Evolutionary conservation across 2,113 vertebrate species (phyloP), one percentile per base, ranked within the genome.

Genomic region (Malurus elegans): DNA sequence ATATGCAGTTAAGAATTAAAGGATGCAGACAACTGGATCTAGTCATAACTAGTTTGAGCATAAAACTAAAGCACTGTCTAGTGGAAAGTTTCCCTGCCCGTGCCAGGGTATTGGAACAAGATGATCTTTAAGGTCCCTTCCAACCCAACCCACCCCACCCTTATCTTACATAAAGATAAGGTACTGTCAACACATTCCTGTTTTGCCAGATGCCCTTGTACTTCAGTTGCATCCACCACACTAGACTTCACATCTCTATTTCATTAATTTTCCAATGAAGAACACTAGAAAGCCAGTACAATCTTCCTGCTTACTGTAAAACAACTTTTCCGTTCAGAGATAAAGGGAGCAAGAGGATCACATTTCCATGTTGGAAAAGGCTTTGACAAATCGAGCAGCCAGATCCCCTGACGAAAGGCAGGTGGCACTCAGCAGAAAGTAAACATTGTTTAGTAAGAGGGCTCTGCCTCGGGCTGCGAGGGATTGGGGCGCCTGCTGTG

Each of bases 371-470:
- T 2, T 2, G 70, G 47, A 18, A 64, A 36, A 42, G 32, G 17
- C 3, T 8, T 14, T 19, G 42, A 12, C 3, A 26, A 18, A 38
- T 19, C 2, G 2, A 19, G 56, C 57, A 82, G 66, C n/a, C 8
- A 28, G 25, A 28, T 6, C 28, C 16, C 9, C 42, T 12, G 38
- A 14, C 2, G 18, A 15, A 14, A 51, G 28, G 58, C 26, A 31
- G 9, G 9, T 0, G 6, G n/a, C 47, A 7, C 60, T 23, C 2
- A 15, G 14, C 69, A 45, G 28, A 13, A 34, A 53, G 6, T 0
- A 11, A 36, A 28, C 4, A 12, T 0, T 2, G 21, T 2, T 3
- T 5, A 1, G 0, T 3, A 28, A 21, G 28, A 8, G 29, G 25
- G 28, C 45, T 25, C 14, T 9, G 40, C 56, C 29, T 1, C 0